Evolutionary conservation across 64 coral and sea anemone species (phyloP).

Genomic region (Stichodactyla mertensii): DNA sequence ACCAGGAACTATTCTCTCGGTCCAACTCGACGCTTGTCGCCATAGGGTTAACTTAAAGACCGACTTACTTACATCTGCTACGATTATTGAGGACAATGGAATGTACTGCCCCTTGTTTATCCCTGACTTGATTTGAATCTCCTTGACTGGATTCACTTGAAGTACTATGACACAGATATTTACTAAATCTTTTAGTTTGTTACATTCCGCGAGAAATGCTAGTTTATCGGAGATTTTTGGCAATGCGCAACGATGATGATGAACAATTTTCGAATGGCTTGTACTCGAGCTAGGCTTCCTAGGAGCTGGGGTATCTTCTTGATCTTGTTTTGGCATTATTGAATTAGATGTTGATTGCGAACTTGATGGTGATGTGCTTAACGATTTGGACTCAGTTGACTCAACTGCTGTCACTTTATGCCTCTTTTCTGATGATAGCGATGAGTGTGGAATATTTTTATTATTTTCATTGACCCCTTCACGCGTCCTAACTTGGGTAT

Average conservation of each 20-base stretch:
- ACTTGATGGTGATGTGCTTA: too few relatives aligned
- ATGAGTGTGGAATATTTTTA: too few relatives aligned
- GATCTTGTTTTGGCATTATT: not conserved
- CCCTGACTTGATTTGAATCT: slow-evolving; percentile 75
- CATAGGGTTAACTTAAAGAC: slow-evolving; percentile 84
- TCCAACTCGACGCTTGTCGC: slow-evolving; percentile 71
- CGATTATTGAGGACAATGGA: slow-evolving; percentile 63
- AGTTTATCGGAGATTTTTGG: slow-evolving; percentile 56
- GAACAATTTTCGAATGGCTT: not conserved
- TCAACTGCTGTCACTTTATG: too few relatives aligned
- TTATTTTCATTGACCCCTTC: too few relatives aligned
- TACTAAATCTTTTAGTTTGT: slow-evolving; percentile 27
- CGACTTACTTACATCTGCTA: slow-evolving; percentile 75
- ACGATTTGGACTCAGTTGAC: too few relatives aligned
- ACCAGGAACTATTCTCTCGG: slow-evolving; percentile 46
- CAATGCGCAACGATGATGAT: not conserved
- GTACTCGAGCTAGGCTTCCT: not conserved
- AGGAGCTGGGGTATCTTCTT: not conserved
- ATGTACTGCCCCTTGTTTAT: slow-evolving; percentile 60
- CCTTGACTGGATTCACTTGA: slow-evolving; percentile 81
- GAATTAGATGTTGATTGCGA: not conserved
- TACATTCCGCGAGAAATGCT: slow-evolving; percentile 58
- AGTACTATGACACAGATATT: slow-evolving; percentile 78
- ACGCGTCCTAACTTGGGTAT: slow-evolving; percentile 19
- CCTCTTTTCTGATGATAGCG: too few relatives aligned